Percentiles rank a stretch among this genome's conserved stretches.
These are phyloP conservation scores for Balearica regulorum DNA, from an alignment of 2,797 vertebrate species.

Conservation along the genomic window DNA sequence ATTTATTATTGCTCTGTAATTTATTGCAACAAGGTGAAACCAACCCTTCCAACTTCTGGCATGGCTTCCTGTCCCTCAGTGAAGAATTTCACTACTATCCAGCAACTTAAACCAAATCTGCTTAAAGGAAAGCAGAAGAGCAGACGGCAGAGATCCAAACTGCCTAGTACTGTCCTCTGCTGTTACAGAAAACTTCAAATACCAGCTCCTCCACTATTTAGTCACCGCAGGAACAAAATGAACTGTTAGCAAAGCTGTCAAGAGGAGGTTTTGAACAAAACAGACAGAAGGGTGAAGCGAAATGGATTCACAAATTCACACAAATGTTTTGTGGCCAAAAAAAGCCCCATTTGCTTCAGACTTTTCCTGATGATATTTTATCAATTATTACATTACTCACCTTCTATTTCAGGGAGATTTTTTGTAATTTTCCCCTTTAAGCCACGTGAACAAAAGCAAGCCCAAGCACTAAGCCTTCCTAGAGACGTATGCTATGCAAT, in stretches of 20 bases:
- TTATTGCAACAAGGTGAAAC: slow-evolving; percentile 11
- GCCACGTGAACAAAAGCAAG: neutral
- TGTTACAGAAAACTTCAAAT: neutral
- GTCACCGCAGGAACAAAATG: neutral
- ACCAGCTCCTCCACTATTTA: neutral
- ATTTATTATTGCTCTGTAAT: slow-evolving; percentile 1
- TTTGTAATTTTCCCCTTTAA: neutral
- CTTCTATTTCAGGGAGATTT: neutral
- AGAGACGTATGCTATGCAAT: neutral
- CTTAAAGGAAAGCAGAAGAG: neutral
- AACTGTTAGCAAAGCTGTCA: slow-evolving; percentile 1
- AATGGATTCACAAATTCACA: neutral
- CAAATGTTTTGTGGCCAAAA: neutral
- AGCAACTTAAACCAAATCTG: neutral
- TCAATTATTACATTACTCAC: neutral
- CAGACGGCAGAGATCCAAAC: neutral
- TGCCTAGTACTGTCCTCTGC: neutral
- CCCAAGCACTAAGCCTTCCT: neutral
- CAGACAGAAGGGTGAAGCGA: neutral
- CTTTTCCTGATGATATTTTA: neutral
- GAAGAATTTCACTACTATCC: neutral
- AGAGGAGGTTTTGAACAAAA: neutral
- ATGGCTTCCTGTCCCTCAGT: accelerated
- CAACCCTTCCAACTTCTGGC: neutral
- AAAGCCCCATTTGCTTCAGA: neutral